Evolutionary conservation across 2,797 vertebrate species (phyloP), one percentile per base, ranked within the genome.

Genomic region (Notoglanidium macrostoma): DNA sequence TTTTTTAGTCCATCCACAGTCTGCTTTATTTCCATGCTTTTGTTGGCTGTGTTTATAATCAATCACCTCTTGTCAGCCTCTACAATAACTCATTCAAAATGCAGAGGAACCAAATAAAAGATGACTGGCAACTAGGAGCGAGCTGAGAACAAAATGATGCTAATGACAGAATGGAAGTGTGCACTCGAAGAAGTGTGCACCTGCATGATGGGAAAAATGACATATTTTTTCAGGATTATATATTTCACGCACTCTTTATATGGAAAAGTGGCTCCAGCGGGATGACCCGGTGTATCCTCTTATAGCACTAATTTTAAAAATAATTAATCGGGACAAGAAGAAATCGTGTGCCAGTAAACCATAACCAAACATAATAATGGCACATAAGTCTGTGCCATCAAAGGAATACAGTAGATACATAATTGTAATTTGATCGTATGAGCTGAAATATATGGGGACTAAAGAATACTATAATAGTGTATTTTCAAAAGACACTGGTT

Each of bases 41-140:
- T 63, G 70, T 68, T 87, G 51, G 19, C 49, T 86, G 84, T 21
- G 51, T 86, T 44, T 84, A 63, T 85, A 59, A 86, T 88, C 88
- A 54, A 73, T 86, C 32, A 49, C 44, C 26, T 19, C 59, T 32
- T 78, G 61, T 67, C 67, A 78, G 79, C 85, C 26, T 80, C 55
- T 15, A 87, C 83, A 83, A 86, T 35, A 77, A 88, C 29, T 12
- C 15, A 57, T 72, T 83, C 46, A 57, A 29, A 35, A 23, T 57
- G 35, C 21, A 79, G 19, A 59, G 29, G 54, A 5, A 57, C 3
- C 29, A 57, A 9, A 79, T 79, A 35, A 79, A 79, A 26, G 32
- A 40, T 3, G 51, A n/a, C 29, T 21, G 32, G 21, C 4, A 40
- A 59, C 29, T 12, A 40, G 32, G 32, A 79, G 23, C 14, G 54